Evolutionary conservation across 2,113 vertebrate species (phyloP), one percentile per base, ranked within the genome.

Genomic region (Nipponia nippon): DNA sequence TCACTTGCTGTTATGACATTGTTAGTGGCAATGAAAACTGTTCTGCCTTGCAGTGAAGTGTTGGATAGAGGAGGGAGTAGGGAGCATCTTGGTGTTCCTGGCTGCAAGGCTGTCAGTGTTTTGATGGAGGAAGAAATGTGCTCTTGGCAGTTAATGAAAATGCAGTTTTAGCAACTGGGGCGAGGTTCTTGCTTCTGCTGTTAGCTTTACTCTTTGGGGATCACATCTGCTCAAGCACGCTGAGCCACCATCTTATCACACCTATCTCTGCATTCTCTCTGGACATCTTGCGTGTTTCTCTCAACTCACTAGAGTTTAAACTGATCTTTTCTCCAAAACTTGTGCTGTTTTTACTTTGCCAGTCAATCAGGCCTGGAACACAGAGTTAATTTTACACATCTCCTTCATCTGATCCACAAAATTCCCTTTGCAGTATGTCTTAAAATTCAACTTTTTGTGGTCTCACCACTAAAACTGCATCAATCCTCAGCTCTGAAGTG

Each of bases 171-270:
- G 65, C 34, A 70, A 2, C 55, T 52, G 29, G 25, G 15, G 73
- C 13, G 14, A 89, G 4, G 21, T 79, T 88, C 16, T 80, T 56
- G 30, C 26, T 86, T 92, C 22, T 49, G 23, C 16, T 66, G 4
- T 72, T 70, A 10, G 9, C 36, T 56, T 76, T 61, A 26, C 11
- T 38, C 29, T 49, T 77, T 3, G 2, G 32, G 5, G 30, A 79
- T 90, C 25, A 6, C 25, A 40, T 53, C 47, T 0, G 0, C 53
- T 36, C 21, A 58, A 52, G 40, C 22, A 61, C 3, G 0, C 22
- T 56, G 52, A 93, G 44, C n/a, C 25, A 58, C 32, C 14, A 10
- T 15, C 44, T 63, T 44, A 36, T 2, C 8, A 46, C 55, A 52
- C 32, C 52, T 40, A 0, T 16, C 27, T 73, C 0, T 12, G 26